Evolutionary conservation across 2,888 invertebrate species (phyloP).

Genomic region (Arrhopalites spinosus): DNA sequence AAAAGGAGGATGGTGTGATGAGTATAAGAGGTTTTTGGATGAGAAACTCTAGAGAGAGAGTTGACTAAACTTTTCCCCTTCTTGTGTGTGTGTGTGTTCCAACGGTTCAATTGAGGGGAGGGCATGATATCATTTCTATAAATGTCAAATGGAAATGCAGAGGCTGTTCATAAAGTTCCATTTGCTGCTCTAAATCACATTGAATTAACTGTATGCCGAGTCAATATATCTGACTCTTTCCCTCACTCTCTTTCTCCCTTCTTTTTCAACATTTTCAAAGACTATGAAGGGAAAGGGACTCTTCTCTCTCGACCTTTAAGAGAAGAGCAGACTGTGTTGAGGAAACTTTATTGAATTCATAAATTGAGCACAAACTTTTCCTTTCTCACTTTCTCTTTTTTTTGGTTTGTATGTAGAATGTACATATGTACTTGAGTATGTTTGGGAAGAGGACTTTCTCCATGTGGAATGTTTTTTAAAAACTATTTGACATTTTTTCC

Average conservation of each 20-base stretch:
- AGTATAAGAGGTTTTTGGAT: background rate
- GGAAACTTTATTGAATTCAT: too few relatives aligned
- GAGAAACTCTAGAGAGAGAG: background rate
- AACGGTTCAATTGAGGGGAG: conserved; percentile 8
- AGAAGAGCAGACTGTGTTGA: background rate
- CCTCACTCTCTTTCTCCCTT: background rate
- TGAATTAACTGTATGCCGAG: conserved; percentile 4
- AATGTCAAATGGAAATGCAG: conserved; percentile 11
- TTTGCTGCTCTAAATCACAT: conserved; percentile 8
- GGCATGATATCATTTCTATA: conserved; percentile 16
- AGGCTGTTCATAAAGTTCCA: conserved; percentile 5
- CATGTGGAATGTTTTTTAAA: too few relatives aligned
- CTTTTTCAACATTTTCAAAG: background rate
- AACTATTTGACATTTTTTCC: too few relatives aligned
- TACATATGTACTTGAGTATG: too few relatives aligned
- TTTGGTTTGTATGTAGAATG: too few relatives aligned
- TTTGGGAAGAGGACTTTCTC: too few relatives aligned
- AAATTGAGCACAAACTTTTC: background rate
- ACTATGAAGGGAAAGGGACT: too few relatives aligned
- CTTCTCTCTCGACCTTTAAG: too few relatives aligned
- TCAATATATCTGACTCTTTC: conserved; percentile 1
- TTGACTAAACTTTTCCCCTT: background rate
- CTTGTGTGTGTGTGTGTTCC: background rate
- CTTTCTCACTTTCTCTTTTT: background rate
- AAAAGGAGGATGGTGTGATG: background rate